Percentiles rank a stretch among this genome's conserved stretches.
Evolutionary conservation across 1,140 invertebrate genomes (phyloP).

Genomic region (Lordiphosa clarofinis): DNA sequence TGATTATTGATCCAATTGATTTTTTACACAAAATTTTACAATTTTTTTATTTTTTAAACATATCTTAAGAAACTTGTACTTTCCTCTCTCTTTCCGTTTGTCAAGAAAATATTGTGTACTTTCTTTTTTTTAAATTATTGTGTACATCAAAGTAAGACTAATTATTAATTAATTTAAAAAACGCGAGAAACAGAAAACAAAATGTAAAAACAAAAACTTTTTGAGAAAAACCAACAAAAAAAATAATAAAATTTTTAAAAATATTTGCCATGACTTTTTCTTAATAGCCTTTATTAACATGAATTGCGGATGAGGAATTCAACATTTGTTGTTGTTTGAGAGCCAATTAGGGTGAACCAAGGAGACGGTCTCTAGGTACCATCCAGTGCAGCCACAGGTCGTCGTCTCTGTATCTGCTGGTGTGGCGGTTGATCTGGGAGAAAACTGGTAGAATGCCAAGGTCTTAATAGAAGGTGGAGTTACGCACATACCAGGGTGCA

Average conservation of each 20-base stretch:
- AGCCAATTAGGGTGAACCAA: too few relatives aligned
- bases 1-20: conserved; percentile 14
- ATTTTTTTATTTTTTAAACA: conserved; percentile 18
- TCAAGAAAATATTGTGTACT: conserved; percentile 48
- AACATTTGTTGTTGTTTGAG: too few relatives aligned
- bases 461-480: too few relatives aligned
- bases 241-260: conserved; percentile 74
- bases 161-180: conserved; percentile 66
- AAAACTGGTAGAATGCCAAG: too few relatives aligned
- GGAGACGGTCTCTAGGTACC: too few relatives aligned
- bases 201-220: conserved; percentile 50
- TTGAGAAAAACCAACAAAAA: conserved; percentile 64
- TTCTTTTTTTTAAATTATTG: conserved; percentile 67
- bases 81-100: conserved; percentile 42
- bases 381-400: too few relatives aligned
- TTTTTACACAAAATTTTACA: conserved; percentile 24
- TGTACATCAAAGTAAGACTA: conserved; percentile 76
- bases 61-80: conserved; percentile 22
- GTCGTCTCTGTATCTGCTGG: too few relatives aligned
- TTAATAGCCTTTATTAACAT: neutral
- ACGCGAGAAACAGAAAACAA: conserved; percentile 35
- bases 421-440: too few relatives aligned
- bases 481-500: too few relatives aligned
- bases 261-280: neutral
- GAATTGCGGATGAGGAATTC: too few relatives aligned